Evolutionary conservation across 2,888 invertebrate species (phyloP).

Genomic region (Nesidiocoris tenuis): DNA sequence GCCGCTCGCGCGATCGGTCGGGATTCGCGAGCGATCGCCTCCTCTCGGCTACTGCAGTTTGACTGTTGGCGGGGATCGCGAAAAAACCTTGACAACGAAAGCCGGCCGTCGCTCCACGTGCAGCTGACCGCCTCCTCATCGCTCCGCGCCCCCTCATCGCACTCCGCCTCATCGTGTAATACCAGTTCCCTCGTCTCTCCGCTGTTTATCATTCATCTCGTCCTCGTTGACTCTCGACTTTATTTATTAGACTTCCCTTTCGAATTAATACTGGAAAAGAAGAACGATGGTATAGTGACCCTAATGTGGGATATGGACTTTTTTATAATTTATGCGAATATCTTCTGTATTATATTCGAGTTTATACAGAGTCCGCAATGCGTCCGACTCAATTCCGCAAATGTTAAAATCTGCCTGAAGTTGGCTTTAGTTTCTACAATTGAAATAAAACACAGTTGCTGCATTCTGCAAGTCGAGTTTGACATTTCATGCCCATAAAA

Average conservation of each 20-base stretch:
- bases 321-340: too few relatives aligned
- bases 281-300: too few relatives aligned
- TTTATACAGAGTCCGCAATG: too few relatives aligned
- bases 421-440: too few relatives aligned
- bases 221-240: neutral
- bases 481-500: too few relatives aligned
- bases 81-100: slow-evolving; percentile 24
- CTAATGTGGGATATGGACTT: too few relatives aligned
- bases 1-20: neutral
- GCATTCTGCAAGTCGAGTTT: too few relatives aligned
- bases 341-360: too few relatives aligned
- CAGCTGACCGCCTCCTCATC: slow-evolving; percentile 4
- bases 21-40: neutral
- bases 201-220: neutral
- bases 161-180: neutral
- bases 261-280: neutral
- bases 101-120: slow-evolving; percentile 15
- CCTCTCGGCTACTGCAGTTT: neutral
- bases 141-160: too few relatives aligned
- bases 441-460: too few relatives aligned
- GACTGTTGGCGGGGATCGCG: slow-evolving; percentile 1
- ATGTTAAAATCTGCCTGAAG: too few relatives aligned
- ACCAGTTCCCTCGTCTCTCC: neutral
- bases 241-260: neutral
- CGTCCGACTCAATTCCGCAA: too few relatives aligned